Evolutionary conservation across 2,888 invertebrate species (phyloP), one percentile per base, ranked within the genome.

Genomic region (Apodemia hepburni): DNA sequence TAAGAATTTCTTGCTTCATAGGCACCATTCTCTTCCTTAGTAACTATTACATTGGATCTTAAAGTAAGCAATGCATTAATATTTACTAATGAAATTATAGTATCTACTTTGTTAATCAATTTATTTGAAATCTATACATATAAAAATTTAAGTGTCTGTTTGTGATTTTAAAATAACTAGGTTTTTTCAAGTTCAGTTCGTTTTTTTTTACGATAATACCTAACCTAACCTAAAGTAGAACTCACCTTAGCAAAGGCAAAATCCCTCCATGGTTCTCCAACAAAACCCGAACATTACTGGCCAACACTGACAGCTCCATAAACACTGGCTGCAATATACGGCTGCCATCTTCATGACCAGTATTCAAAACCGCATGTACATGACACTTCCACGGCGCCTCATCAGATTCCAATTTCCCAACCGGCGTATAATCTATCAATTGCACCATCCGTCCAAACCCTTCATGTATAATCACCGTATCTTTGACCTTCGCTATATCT

Each of bases 171-270:
- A 22, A 22, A 22, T 22, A 22, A 22, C 22, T 22, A 22, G 22
- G 1, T 22, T 22, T 22, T 22, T 22, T 22, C 22, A 22, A 22
- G 22, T 22, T 1, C 22, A 22, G 22, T 22, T n/a, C n/a, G 22
- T 22, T 22, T 22, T 1, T 22, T 22, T 22, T 22, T 22, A 2
- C 22, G 22, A 22, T 22, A 22, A 22, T 2, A 22, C 22, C 22
- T 22, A 22, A 22, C 2, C 22, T 22, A 22, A 22, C 2, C 22
- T 2, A 22, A 33, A 33, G 0, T 12, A 38, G 12, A 38, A 66
- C 73, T 80, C 78, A 97, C 96, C 96, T 97, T 72, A 96, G 93
- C 64, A 98, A 83, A 0, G 97, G 97, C 79, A 98, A 82, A 65
- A 93, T 93, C 45, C 97, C 97, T 73, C 94, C 93, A 79, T 98